Evolutionary conservation across 2,888 invertebrate species (phyloP).

Genomic region (Vandiemenella viatica): DNA sequence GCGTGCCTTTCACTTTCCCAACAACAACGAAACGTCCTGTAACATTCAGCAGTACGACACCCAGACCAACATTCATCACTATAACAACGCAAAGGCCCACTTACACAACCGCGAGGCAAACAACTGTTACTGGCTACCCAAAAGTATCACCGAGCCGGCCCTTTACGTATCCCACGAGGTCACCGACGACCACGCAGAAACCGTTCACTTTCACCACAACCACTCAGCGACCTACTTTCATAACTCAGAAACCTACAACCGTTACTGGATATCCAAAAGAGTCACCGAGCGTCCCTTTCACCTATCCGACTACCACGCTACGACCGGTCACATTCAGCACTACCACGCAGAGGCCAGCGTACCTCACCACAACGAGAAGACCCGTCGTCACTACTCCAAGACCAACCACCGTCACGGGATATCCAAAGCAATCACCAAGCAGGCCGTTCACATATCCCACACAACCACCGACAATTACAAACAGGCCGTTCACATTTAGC

Average conservation of each 20-base stretch:
- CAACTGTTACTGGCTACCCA: neutral
- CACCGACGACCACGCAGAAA: too few species aligned
- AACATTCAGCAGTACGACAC: neutral
- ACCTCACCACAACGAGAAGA: neutral
- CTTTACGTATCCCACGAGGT: neutral
- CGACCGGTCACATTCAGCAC: too few species aligned
- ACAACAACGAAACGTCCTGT: neutral
- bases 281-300: too few species aligned
- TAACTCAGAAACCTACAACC: too few species aligned
- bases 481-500: too few species aligned
- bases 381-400: neutral
- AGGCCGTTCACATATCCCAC: conserved; percentile 4
- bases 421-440: neutral
- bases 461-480: too few species aligned
- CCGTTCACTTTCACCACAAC: too few species aligned
- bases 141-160: neutral
- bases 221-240: too few species aligned
- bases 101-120: neutral
- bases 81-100: too few species aligned
- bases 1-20: neutral
- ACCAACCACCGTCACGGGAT: neutral
- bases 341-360: too few species aligned
- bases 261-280: too few species aligned
- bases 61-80: neutral
- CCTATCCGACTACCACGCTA: too few species aligned